Conservation (phyloP, 2,113 vertebrate genomes). For the Colinus virginianus region DNA sequence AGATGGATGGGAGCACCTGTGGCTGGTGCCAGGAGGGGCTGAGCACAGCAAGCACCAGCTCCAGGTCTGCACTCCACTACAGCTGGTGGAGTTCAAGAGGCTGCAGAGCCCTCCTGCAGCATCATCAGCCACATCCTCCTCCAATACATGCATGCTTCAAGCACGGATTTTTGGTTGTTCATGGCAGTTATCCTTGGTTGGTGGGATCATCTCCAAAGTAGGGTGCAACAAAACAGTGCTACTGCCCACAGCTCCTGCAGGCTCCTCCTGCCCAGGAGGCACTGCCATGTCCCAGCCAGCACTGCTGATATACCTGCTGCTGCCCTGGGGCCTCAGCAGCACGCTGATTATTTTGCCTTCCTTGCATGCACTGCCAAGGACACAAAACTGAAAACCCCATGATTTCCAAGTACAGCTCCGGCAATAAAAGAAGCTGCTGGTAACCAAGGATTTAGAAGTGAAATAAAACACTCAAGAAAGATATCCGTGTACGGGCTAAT, state of each 20-base stretch:
- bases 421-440: background rate
- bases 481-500: background rate
- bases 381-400: background rate
- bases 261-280: too few relatives aligned
- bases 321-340: background rate
- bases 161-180: background rate
- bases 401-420: accelerated
- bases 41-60: background rate
- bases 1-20: background rate
- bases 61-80: background rate
- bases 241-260: background rate
- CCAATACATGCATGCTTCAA: background rate
- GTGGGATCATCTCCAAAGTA: background rate
- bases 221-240: accelerated
- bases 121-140: background rate
- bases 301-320: background rate
- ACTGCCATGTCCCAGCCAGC: background rate
- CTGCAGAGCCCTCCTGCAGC: background rate
- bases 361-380: accelerated
- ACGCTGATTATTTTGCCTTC: background rate
- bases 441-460: background rate
- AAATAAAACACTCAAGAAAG: background rate
- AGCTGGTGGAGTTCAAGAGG: background rate
- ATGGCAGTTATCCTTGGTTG: background rate
- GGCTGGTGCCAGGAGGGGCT: background rate